Evolutionary conservation across 2,113 vertebrate species (phyloP).

Genomic region (Peromyscus maniculatus): DNA sequence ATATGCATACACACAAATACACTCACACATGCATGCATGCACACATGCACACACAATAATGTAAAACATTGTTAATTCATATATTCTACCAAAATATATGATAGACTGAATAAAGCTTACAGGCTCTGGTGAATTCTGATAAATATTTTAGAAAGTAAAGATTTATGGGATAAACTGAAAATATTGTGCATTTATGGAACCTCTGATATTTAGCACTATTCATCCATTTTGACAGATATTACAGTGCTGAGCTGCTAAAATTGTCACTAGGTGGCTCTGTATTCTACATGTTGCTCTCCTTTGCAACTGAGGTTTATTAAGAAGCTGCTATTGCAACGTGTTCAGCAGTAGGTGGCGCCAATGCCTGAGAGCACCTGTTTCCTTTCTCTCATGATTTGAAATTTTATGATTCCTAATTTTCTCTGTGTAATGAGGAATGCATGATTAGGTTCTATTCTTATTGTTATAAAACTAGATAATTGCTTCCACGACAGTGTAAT

Average conservation of each 20-base stretch:
- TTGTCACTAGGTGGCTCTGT: conserved; percentile 68
- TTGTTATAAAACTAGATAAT: background rate
- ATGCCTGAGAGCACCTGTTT: background rate
- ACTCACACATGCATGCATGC: background rate
- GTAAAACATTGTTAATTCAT: background rate
- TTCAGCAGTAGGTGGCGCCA: conserved; percentile 74
- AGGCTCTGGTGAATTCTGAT: background rate
- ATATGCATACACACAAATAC: background rate
- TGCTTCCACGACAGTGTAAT: conserved; percentile 16
- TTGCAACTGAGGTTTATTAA: background rate
- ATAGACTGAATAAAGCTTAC: background rate
- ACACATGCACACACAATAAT: too few relatives aligned
- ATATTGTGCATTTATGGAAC: conserved; percentile 31
- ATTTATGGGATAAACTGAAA: background rate
- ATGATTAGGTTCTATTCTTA: conserved; percentile 38
- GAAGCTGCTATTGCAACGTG: background rate
- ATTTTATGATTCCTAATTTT: conserved; percentile 57
- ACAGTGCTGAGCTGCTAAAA: conserved; percentile 25
- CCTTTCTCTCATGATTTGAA: conserved; percentile 16
- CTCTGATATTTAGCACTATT: background rate
- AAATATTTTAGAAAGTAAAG: background rate
- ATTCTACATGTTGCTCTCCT: background rate
- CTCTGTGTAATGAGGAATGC: background rate
- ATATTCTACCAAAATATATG: background rate
- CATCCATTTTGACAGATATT: background rate